A percentile compares a stretch with the other conserved stretches of the same genome.
Evolutionary conservation across 2,797 vertebrate species (phyloP).

Genomic region (Centropyge bicolor): DNA sequence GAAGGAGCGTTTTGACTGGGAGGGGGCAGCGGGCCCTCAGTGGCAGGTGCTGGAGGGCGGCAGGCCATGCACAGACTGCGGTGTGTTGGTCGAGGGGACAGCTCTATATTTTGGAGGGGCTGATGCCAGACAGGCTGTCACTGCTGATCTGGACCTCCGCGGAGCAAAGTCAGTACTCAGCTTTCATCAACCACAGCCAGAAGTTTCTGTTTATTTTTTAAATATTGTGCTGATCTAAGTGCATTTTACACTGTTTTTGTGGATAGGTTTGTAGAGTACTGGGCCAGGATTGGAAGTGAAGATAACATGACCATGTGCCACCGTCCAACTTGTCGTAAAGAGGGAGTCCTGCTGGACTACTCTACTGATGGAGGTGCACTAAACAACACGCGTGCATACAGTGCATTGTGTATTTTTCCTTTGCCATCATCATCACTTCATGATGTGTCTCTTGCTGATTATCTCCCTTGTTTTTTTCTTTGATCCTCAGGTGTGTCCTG

Average conservation of each 20-base stretch:
- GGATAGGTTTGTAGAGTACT: constrained; percentile 96
- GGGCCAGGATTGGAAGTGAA: constrained; percentile 97
- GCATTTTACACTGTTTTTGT: constrained; percentile 21
- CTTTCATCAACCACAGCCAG: not conserved
- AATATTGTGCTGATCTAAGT: not conserved
- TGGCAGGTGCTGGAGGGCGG: constrained; percentile 98
- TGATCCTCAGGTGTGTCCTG: constrained; percentile 91
- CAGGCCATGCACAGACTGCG: constrained; percentile 93
- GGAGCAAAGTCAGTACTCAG: constrained; percentile 93
- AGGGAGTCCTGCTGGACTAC: constrained; percentile 96
- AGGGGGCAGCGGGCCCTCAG: constrained; percentile 90
- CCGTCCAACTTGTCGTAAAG: constrained; percentile 94
- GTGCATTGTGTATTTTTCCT: not conserved
- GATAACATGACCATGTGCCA: constrained; percentile 97
- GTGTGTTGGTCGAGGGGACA: constrained; percentile 94
- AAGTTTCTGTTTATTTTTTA: not conserved
- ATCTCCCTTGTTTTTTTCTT: not conserved
- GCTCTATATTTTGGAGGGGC: constrained; percentile 95
- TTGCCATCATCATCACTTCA: not conserved
- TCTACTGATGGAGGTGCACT: constrained; percentile 93
- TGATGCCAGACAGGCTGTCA: constrained; percentile 94
- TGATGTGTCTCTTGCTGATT: not conserved
- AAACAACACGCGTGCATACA: not conserved
- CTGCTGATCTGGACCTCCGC: constrained; percentile 94
- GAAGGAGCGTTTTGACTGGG: constrained; percentile 98